Percentiles rank a stretch among this genome's conserved stretches.
These are phyloP conservation scores for Sapajus apella DNA, from an alignment of 2,113 vertebrate genomes.

Conservation along the genomic window DNA sequence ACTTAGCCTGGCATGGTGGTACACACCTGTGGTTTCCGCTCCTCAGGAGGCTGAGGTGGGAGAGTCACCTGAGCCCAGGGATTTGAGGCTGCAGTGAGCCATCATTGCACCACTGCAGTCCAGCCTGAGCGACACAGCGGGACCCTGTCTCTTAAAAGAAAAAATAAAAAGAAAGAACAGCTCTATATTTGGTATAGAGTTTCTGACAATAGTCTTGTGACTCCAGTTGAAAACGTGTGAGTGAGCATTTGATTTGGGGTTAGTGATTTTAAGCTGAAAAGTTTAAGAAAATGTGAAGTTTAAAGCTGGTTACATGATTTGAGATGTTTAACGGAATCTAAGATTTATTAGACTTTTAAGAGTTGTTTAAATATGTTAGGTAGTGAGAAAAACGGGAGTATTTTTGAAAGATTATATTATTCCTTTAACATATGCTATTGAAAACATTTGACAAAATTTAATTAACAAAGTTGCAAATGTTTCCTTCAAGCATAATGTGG, in stretches of 20 bases:
- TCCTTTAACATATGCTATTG: not conserved
- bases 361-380: not conserved
- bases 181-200: fast-evolving
- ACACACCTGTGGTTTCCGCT: not conserved
- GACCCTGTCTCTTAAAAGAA: not conserved
- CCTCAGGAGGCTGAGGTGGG: not conserved
- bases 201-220: fast-evolving
- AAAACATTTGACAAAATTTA: not conserved
- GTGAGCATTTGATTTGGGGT: not conserved
- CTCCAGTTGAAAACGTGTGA: not conserved
- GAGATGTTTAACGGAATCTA: not conserved
- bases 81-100: not conserved
- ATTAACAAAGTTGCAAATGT: not conserved
- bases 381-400: not conserved
- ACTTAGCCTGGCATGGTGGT: not conserved
- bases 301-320: not conserved
- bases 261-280: not conserved
- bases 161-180: not conserved
- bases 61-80: not conserved
- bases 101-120: not conserved
- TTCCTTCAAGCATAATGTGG: not conserved
- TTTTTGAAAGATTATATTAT: not conserved
- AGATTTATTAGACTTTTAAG: not conserved
- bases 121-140: not conserved
- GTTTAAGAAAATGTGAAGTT: not conserved